phyloP scores from a whole-genome alignment of 2,888 invertebrate genomes.

The Drosophila paramelanica region DNA sequence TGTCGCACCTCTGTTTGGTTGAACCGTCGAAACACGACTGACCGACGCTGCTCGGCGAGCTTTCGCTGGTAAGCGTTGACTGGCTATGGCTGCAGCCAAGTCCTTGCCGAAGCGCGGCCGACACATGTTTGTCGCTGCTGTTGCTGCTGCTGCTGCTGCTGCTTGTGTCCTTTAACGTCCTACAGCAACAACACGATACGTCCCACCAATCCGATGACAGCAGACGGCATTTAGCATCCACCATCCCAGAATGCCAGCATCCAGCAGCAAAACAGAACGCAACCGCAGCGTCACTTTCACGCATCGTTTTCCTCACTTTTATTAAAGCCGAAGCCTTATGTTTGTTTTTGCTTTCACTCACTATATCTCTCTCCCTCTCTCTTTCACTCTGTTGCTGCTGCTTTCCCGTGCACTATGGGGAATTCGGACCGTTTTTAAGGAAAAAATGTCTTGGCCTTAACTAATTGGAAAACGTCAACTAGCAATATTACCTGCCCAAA shows the following conservation, averaged over 20 bases:
- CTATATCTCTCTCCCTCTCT: slow-evolving; percentile 6
- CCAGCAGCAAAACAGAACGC: slow-evolving; percentile 26
- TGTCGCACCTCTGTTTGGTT: slow-evolving; percentile 80
- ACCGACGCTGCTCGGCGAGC: slow-evolving; percentile 30
- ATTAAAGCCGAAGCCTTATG: slow-evolving; percentile 47
- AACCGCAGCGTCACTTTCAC: slow-evolving; percentile 65
- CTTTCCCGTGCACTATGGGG: slow-evolving; percentile 15
- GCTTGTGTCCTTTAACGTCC: slow-evolving; percentile 78
- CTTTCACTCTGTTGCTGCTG: slow-evolving; percentile 1
- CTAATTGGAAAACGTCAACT: neutral
- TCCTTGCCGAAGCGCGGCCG: slow-evolving; percentile 33
- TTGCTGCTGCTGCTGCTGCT: slow-evolving; percentile 27
- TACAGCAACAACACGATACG: slow-evolving; percentile 70
- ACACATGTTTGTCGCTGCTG: slow-evolving; percentile 50
- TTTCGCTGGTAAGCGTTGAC: slow-evolving; percentile 28
- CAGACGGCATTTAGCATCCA: slow-evolving; percentile 46
- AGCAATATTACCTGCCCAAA: too few relatives aligned
- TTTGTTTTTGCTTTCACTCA: slow-evolving; percentile 29
- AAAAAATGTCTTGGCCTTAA: too few relatives aligned
- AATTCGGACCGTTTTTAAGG: too few relatives aligned
- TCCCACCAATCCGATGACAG: slow-evolving; percentile 82
- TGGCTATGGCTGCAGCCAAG: slow-evolving; percentile 35
- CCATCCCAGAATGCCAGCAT: too few relatives aligned
- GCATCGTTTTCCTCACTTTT: slow-evolving; percentile 54
- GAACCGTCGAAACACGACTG: slow-evolving; percentile 84